These are phyloP conservation scores for Microcebus ravelobensis DNA, from an alignment of 2,113 vertebrate species.

Conservation along the genomic window DNA sequence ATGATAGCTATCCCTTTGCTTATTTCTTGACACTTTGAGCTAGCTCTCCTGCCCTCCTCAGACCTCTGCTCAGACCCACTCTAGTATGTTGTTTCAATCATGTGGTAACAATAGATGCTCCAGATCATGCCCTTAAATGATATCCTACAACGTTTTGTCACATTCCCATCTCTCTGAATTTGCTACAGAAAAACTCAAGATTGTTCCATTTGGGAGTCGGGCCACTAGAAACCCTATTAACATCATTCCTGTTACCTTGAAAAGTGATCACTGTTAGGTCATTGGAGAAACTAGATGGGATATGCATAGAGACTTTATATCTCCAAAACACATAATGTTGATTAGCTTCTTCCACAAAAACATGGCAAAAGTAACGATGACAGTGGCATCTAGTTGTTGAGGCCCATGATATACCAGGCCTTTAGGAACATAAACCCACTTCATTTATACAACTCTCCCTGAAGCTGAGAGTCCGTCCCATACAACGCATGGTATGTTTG, in stretches of 20 bases:
- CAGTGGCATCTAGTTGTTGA: neutral
- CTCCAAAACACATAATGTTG: neutral
- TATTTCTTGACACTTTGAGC: neutral
- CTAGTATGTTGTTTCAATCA: neutral
- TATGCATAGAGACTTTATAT: neutral
- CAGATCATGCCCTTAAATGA: neutral
- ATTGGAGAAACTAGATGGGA: neutral
- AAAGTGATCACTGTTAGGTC: neutral
- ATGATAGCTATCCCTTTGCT: neutral
- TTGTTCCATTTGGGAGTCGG: neutral
- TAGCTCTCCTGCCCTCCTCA: neutral
- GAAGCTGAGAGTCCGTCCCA: neutral
- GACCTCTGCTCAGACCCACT: neutral
- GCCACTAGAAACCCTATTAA: neutral
- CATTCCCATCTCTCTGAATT: neutral
- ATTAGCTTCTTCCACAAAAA: conserved; percentile 14
- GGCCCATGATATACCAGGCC: neutral
- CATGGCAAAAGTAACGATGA: neutral
- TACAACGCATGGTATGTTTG: neutral
- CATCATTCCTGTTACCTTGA: neutral
- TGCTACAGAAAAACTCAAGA: conserved; percentile 19
- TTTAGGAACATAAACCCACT: neutral
- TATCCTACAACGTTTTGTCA: neutral
- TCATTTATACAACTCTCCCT: neutral
- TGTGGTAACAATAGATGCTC: neutral